These are phyloP conservation scores for Gonioctena quinquepunctata DNA, from an alignment of 1,140 invertebrate species.

Conservation along the genomic window DNA sequence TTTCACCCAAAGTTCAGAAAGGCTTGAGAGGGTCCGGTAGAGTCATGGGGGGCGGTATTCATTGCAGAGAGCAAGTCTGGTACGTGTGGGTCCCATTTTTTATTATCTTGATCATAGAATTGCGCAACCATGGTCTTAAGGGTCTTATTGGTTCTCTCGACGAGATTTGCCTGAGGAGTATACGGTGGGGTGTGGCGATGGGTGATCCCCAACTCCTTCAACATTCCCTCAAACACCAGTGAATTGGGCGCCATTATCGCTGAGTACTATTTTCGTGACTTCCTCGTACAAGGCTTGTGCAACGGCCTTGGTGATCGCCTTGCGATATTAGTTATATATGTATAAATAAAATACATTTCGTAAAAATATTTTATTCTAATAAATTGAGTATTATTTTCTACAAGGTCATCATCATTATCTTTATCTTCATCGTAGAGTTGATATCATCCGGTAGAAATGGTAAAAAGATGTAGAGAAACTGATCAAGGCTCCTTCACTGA, in stretches of 20 bases:
- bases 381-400: too few species aligned
- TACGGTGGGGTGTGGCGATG: constrained; percentile 43
- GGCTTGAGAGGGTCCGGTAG: neutral
- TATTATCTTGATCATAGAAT: constrained; percentile 45
- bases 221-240: constrained; percentile 3
- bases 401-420: too few species aligned
- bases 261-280: constrained; percentile 42
- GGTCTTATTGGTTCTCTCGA: neutral
- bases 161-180: constrained; percentile 53
- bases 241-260: constrained; percentile 56
- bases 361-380: too few species aligned
- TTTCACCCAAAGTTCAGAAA: constrained; percentile 9
- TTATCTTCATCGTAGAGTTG: too few species aligned
- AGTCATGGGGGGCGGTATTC: neutral
- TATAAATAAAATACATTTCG: too few species aligned
- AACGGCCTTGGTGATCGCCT: constrained; percentile 41
- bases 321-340: too few species aligned
- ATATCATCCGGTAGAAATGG: too few species aligned
- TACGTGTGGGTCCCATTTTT: constrained; percentile 47
- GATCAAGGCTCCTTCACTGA: too few species aligned
- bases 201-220: neutral
- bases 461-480: too few species aligned
- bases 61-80: neutral
- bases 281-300: too few species aligned
- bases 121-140: neutral